Evolutionary conservation across 2,113 vertebrate species (phyloP).

Genomic region (Petroica traversi): DNA sequence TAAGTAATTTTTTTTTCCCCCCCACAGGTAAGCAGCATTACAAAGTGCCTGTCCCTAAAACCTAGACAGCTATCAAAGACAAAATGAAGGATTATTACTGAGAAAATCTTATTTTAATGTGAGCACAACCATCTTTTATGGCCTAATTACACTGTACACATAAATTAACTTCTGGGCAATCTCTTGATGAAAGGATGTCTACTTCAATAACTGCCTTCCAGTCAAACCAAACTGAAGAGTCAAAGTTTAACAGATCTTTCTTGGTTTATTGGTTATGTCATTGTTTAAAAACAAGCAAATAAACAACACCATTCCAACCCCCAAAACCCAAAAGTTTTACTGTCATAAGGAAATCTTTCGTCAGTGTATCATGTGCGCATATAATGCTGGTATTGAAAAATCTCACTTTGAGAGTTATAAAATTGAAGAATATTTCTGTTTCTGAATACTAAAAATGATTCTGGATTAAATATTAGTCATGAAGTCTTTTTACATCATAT

Average conservation of each 20-base stretch:
- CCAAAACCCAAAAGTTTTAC: background rate
- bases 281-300: background rate
- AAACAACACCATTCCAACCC: background rate
- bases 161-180: background rate
- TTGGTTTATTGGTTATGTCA: background rate
- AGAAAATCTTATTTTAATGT: background rate
- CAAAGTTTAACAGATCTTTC: background rate
- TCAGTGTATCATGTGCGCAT: background rate
- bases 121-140: background rate
- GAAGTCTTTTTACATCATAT: background rate
- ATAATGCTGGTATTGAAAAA: background rate
- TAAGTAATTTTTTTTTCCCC: background rate
- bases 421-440: background rate
- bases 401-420: background rate
- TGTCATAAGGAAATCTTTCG: background rate
- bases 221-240: background rate
- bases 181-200: background rate
- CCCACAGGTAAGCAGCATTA: background rate
- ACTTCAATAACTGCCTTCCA: background rate
- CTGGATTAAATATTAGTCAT: background rate
- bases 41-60: background rate
- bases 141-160: background rate
- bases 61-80: background rate
- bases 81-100: background rate
- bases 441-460: background rate